Evolutionary conservation across 2,888 invertebrate genomes (phyloP).

Genomic region (Agrilus cyanescens): DNA sequence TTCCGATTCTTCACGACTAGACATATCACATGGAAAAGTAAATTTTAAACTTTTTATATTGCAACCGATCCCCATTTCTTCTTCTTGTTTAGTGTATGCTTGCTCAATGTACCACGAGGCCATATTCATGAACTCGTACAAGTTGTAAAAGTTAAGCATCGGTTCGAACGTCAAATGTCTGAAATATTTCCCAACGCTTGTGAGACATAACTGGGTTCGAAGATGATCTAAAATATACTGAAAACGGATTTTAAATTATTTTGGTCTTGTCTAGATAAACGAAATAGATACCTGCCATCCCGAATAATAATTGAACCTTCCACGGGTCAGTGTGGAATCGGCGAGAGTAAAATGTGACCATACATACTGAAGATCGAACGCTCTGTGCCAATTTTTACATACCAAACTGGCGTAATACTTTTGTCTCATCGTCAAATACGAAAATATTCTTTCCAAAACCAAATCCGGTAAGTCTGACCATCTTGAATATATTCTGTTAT

Average conservation of each 20-base stretch:
- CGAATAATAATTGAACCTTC: slow-evolving; percentile 67
- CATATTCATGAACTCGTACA: slow-evolving; percentile 75
- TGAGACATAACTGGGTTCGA: slow-evolving; percentile 57
- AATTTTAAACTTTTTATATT: slow-evolving; percentile 51
- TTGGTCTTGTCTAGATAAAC: background rate
- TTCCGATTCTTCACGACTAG: slow-evolving; percentile 48
- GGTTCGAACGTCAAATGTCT: slow-evolving; percentile 58
- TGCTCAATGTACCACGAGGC: slow-evolving; percentile 62
- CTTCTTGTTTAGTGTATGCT: slow-evolving; percentile 22
- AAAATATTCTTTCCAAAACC: slow-evolving; percentile 59
- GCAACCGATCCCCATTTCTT: slow-evolving; percentile 39
- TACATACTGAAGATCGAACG: slow-evolving; percentile 60
- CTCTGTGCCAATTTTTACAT: slow-evolving; percentile 51
- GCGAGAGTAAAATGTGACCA: slow-evolving; percentile 64
- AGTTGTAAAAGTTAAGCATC: slow-evolving; percentile 65
- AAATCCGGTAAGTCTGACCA: slow-evolving; percentile 64
- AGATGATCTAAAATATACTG: slow-evolving; percentile 62
- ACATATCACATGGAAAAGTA: slow-evolving; percentile 65
- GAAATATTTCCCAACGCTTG: slow-evolving; percentile 54
- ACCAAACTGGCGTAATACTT: slow-evolving; percentile 65
- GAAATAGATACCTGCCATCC: slow-evolving; percentile 54
- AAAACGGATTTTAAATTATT: slow-evolving; percentile 19
- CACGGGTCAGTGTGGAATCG: slow-evolving; percentile 60
- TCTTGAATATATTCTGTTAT: slow-evolving; percentile 37
- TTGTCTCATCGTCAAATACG: slow-evolving; percentile 52